Evolutionary conservation across 2,113 vertebrate genomes (phyloP).

Genomic region (Vicugna pacos): DNA sequence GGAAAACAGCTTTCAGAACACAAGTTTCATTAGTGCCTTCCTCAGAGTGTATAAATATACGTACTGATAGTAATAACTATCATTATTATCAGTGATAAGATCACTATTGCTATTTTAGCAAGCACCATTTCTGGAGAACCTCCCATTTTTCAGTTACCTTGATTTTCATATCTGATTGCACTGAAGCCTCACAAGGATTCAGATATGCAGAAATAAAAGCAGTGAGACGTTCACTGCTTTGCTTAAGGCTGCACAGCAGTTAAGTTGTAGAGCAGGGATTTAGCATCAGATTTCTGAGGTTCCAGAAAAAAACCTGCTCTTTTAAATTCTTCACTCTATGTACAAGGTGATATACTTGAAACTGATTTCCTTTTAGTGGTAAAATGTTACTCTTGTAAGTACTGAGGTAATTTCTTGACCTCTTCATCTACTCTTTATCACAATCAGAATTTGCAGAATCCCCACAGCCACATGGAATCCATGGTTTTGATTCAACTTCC

Average conservation of each 20-base stretch:
- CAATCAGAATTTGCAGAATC: neutral
- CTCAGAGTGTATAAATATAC: neutral
- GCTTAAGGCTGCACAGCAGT: neutral
- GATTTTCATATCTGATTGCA: neutral
- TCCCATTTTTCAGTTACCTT: neutral
- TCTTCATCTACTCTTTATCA: neutral
- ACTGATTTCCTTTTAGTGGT: neutral
- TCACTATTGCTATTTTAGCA: neutral
- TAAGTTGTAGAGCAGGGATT: neutral
- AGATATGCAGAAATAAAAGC: neutral
- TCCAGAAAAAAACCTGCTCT: neutral
- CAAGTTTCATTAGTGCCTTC: neutral
- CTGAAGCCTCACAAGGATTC: neutral
- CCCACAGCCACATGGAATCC: neutral
- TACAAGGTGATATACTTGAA: neutral
- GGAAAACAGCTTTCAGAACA: constrained; percentile 11
- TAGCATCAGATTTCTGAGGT: neutral
- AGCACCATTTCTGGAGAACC: neutral
- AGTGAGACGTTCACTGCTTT: neutral
- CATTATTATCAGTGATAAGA: neutral
- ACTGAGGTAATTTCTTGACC: neutral
- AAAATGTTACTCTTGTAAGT: neutral
- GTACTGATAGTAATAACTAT: neutral
- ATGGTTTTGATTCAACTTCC: neutral
- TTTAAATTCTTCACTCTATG: neutral